Base-by-base conservation (phyloP, 2,113 vertebrate genomes). In the Eurypyga helias region DNA sequence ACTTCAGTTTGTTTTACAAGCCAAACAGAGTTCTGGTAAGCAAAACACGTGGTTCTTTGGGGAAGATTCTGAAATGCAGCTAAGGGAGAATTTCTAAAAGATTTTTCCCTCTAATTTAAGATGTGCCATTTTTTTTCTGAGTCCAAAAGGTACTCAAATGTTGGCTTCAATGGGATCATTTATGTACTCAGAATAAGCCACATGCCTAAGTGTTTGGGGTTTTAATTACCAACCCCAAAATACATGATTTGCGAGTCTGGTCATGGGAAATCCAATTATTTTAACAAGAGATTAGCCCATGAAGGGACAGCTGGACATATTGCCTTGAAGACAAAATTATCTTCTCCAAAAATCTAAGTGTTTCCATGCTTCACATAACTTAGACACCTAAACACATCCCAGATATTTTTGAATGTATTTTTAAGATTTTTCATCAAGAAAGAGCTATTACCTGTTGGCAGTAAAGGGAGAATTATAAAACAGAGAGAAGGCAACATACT, bases 1-100 rank as follows among this genome's bases (percentile, higher is more conserved):
- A 92, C 7, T 90, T 92, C 23, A 70, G 76, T 92, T 96, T 94
- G 24, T 34, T 91, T 96, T 92, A 48, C 21, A 94, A 95, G 64
- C 18, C 38, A 82, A 57, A 52, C 80, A 76, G 55, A 92, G 70
- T 67, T 95, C 61, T 78, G 73, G 69, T 28, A 93, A 87, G 36
- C 23, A 90, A 84, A 94, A 57, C 73, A 67, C 24, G 85, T 0
- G 0, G 19, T 62, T 88, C 83, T 71, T 25, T 64, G 34, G 54
- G 69, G 64, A 92, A 89, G 55, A 88, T 73, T 58, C 34, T 58
- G 51, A 92, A 94, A 34, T 61, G 33, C 58, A 76, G 52, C 81
- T 25, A 88, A 82, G 25, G 9, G 26, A 94, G 14, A 86, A 76
- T 78, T 82, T 90, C 38, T 62, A 49, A 62, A 54, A 4, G 0